phyloP scores from a whole-genome alignment of 2,797 vertebrate genomes.

The Epinephelus malabaricus region DNA sequence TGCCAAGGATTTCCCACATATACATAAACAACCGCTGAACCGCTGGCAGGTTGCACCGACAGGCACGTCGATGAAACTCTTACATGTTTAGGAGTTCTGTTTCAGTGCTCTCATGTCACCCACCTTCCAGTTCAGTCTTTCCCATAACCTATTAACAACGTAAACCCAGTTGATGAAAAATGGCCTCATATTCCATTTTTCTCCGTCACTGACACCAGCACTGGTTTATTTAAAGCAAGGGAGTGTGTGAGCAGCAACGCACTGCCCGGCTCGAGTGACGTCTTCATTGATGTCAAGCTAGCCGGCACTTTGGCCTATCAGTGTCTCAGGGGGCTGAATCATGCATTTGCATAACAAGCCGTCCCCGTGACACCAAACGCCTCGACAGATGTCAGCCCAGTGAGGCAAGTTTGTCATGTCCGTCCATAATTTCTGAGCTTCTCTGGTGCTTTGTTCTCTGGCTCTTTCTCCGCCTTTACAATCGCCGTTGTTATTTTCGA shows the following conservation, averaged over 20 bases:
- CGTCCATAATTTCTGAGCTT: slow-evolving; percentile 36
- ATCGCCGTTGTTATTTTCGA: slow-evolving; percentile 35
- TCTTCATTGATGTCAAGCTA: slow-evolving; percentile 62
- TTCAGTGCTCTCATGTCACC: slow-evolving; percentile 61
- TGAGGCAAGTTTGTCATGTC: slow-evolving; percentile 44
- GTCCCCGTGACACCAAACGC: slow-evolving; percentile 55
- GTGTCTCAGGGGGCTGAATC: slow-evolving; percentile 61
- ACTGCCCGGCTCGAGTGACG: slow-evolving; percentile 21
- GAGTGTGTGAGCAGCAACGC: not conserved
- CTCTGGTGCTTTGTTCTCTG: slow-evolving; percentile 42
- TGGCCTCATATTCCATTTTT: slow-evolving; percentile 33
- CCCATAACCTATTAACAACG: slow-evolving; percentile 39
- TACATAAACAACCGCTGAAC: slow-evolving; percentile 77
- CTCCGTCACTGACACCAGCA: slow-evolving; percentile 12
- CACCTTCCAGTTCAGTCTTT: slow-evolving; percentile 41
- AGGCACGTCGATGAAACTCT: slow-evolving; percentile 39
- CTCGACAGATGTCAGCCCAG: slow-evolving; percentile 73
- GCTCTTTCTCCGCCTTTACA: slow-evolving; percentile 11
- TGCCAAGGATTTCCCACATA: slow-evolving; percentile 79
- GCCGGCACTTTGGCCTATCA: slow-evolving; percentile 51
- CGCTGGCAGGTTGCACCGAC: slow-evolving; percentile 14
- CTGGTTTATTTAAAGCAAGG: slow-evolving; percentile 44
- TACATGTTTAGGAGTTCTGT: slow-evolving; percentile 74
- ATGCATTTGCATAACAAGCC: slow-evolving; percentile 78
- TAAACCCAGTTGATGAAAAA: slow-evolving; percentile 53